Evolutionary conservation across 2,113 vertebrate species (phyloP), one percentile per base, ranked within the genome.

Genomic region (Myotis lucifugus): DNA sequence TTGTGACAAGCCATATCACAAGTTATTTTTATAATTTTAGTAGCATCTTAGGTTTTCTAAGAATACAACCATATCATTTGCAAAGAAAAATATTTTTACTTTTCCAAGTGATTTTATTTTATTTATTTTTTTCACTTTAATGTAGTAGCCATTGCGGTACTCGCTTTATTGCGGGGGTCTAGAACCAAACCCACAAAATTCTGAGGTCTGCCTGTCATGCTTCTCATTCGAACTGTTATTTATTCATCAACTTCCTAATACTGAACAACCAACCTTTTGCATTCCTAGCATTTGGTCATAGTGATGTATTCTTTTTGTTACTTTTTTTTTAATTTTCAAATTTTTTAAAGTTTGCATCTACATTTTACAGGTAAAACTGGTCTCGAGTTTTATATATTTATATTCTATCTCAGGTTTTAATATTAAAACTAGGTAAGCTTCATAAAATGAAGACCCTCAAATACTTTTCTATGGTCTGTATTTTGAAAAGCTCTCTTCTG

Each of bases 361-460:
- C 85, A 90, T 73, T 85, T 61, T 56, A 52, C 66, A 93, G 23
- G 14, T 88, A 42, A 92, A 88, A 90, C 27, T 40, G 27, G 5
- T 87, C n/a, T 85, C 50, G n/a, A n/a, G 27, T 73, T 73, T 73
- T 92, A 46, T 8, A 46, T 64, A 50, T 46, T 19, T 70, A 76
- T 25, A 27, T 50, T 81, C 21, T 88, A 50, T 83, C 82, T 83
- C 5, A 73, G 46, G 64, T 82, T 93, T 96, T 89, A 94, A 70
- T 94, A 86, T 84, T 73, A 90, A 90, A 72, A 21, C 54, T 69
- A 90, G 12, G 50, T 84, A 94, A 96, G 37, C 17, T 37, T 97
- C 42, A 93, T 50, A 96, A 93, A 93, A 90, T 86, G 2, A 79
- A 94, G 11, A 95, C 18, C 23, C 61, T 77, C 61, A 81, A 83